These are phyloP conservation scores for Sapayoa aenigma DNA, from an alignment of 2,113 vertebrate genomes.

Conservation along the genomic window DNA sequence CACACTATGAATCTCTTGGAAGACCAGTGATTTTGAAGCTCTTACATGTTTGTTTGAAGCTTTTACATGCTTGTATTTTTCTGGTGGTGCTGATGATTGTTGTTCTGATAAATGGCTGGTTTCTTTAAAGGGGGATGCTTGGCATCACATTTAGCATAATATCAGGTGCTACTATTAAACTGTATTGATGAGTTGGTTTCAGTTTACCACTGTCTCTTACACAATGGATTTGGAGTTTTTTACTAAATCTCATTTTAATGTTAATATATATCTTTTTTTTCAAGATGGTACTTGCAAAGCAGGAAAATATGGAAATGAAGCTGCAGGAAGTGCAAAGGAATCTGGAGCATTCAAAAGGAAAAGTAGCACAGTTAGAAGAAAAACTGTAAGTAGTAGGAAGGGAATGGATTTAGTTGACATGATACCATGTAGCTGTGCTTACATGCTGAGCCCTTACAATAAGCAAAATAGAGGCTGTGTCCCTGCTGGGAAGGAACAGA, in stretches of 20 bases:
- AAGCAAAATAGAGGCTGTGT: not conserved
- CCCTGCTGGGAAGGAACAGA: not conserved
- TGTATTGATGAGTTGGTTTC: not conserved
- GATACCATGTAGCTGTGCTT: not conserved
- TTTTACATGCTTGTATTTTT: fast-evolving
- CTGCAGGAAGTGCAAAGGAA: slow-evolving; percentile 57
- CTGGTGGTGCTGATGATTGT: no score
- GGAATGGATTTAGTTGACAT: not conserved
- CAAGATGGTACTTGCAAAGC: slow-evolving; percentile 66
- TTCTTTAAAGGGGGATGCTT: not conserved
- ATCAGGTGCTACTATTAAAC: not conserved
- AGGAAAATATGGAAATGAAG: slow-evolving; percentile 70
- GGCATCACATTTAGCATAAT: not conserved
- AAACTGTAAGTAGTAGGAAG: slow-evolving; percentile 72
- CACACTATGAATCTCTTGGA: not conserved
- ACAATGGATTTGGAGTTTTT: no score
- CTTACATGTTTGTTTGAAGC: not conserved
- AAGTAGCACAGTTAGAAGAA: slow-evolving; percentile 63
- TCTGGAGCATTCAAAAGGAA: slow-evolving; percentile 66
- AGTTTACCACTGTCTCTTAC: not conserved
- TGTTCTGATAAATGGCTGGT: not conserved
- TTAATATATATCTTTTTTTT: not conserved
- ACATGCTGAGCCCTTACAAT: no score
- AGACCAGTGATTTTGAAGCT: not conserved
- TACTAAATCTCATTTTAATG: not conserved